Conservation (phyloP, 2,113 vertebrate species). For the Tachysurus vachellii region DNA sequence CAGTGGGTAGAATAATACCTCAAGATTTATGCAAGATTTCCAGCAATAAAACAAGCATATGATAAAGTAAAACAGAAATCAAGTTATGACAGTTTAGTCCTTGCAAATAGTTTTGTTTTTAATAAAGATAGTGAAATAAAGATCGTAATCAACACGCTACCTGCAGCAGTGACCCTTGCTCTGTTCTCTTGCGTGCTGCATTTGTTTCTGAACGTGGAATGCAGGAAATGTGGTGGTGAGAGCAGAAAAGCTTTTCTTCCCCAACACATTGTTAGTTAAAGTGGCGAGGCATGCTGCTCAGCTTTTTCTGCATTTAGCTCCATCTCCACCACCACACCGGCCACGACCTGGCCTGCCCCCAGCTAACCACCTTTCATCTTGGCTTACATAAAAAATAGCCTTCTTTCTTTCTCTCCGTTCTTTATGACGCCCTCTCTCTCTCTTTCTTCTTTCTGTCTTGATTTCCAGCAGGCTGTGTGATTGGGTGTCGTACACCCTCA, state of each 20-base stretch:
- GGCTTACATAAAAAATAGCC: conserved; percentile 48
- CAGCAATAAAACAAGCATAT: neutral
- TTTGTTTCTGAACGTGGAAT: conserved; percentile 18
- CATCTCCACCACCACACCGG: conserved; percentile 36
- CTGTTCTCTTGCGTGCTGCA: neutral
- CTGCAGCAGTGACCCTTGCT: conserved; percentile 26
- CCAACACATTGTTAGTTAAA: conserved; percentile 32
- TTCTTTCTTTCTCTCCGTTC: conserved; percentile 43
- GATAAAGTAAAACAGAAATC: neutral
- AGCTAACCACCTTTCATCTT: conserved; percentile 56
- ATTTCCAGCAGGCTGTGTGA: conserved; percentile 47
- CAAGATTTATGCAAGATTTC: neutral
- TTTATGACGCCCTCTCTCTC: conserved; percentile 31
- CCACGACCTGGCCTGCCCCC: conserved; percentile 27
- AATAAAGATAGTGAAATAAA: neutral
- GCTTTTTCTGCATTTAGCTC: conserved; percentile 54
- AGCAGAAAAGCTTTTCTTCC: neutral
- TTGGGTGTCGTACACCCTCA: conserved; percentile 35
- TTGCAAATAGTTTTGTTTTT: neutral
- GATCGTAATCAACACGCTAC: conserved; percentile 27
- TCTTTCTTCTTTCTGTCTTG: conserved; percentile 39
- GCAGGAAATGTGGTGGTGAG: conserved; percentile 34
- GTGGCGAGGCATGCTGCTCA: conserved; percentile 35
- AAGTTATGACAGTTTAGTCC: neutral
- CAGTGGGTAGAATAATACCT: neutral